Evolutionary conservation across 2,888 invertebrate genomes (phyloP), one percentile per base, ranked within the genome.

Genomic region (Tricholauxania praeusta): DNA sequence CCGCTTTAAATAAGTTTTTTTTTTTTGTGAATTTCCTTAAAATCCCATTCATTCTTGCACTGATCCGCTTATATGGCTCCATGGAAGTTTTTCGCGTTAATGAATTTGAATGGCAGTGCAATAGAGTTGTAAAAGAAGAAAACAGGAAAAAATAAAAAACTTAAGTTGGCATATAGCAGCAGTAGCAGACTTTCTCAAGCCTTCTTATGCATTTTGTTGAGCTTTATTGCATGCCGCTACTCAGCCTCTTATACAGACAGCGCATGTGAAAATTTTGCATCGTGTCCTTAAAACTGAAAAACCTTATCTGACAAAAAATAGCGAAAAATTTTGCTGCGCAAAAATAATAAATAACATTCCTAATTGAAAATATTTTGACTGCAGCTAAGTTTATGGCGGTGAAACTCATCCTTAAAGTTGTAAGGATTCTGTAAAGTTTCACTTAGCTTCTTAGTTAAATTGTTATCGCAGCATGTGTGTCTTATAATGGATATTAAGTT

Each of bases 141-240:
- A 66, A 52, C 15, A 55, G 22, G 28, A 49, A 67, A 71, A 39
- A 60, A 66, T 28, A 66, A 66, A 66, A 47, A 59, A 47, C 22
- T 66, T 22, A 74, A 81, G 80, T 79, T 80, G 78, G 80, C 28
- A 28, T 28, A 4, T 28, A 28, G 79, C 76, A 59, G 60, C n/a
- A 79, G 78, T 28, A 60, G 47, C n/a, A 28, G 15, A 60, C 32
- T n/a, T 47, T 4, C 12, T n/a, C 22, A 19, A 59, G 59, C 22
- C 15, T n/a, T 60, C 32, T 32, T 60, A 32, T 15, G 28, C 28
- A 28, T 3, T 8, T 62, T 62, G 2, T 10, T 39, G 10, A 39
- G 39, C 39, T 10, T 39, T 10, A 39, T 39, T 39, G 39, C 39
- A 39, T 10, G 39, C 39, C 39, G 7, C 39, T 39, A 39, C 39